These are phyloP conservation scores for Lasioglossum morio DNA, from an alignment of 2,888 invertebrate species.

Conservation along the genomic window DNA sequence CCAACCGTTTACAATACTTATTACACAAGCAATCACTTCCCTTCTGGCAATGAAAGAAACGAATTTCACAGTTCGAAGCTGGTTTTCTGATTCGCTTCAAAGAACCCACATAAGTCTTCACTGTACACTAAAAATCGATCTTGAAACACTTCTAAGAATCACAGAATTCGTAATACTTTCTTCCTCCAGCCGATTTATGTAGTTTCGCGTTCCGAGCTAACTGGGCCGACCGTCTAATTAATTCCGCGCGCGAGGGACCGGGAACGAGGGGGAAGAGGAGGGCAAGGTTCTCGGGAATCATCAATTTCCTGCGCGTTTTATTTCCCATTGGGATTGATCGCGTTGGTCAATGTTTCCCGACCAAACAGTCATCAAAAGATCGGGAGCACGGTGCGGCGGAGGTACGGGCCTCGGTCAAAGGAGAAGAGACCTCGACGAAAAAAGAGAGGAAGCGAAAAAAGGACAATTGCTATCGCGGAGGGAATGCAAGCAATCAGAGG, in stretches of 20 bases:
- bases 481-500: constrained; percentile 2
- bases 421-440: background rate
- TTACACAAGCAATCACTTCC: no score
- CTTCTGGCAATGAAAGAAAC: no score
- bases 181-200: background rate
- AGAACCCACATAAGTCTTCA: no score
- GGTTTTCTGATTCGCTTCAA: no score
- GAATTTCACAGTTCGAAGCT: no score
- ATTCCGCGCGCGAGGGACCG: background rate
- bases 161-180: background rate
- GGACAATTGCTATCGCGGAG: background rate
- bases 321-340: constrained; percentile 3
- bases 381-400: background rate
- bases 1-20: no score
- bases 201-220: background rate
- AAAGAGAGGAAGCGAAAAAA: background rate
- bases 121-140: background rate
- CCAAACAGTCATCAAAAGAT: background rate
- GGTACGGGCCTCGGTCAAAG: background rate
- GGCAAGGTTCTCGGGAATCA: background rate
- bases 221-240: background rate
- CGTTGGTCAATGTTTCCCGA: background rate
- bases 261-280: no score
- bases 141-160: background rate
- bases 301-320: background rate